Base-by-base conservation (phyloP, 2,113 vertebrate species). In the Bucco capensis region DNA sequence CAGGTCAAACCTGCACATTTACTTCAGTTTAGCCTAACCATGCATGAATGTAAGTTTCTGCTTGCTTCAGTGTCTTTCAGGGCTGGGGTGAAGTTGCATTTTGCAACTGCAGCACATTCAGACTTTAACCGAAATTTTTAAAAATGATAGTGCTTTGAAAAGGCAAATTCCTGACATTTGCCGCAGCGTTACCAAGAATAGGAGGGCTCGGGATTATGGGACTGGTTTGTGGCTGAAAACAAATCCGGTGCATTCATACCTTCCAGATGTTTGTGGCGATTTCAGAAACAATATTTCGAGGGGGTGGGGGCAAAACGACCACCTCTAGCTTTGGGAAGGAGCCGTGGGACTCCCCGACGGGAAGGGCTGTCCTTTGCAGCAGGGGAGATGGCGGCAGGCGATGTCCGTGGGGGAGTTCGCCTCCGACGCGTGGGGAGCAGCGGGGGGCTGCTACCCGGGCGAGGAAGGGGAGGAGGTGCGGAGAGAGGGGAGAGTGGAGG, bases 171-270 rank as follows among this genome's bases (percentile, higher is more conserved):
- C 84, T 89, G 19, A 5, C 54, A 1, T 94, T 86, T 70, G 86
- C 84, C 92, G 46, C 86, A 93, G 49, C 64, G 38, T 73, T 25
- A 56, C 73, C 79, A 88, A n/a, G 92, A 90, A 88, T 16, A n/a
- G 64, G 57, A 61, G 67, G 58, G 71, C 60, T 82, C 78, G 90
- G 62, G 81, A 64, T 75, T 61, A 49, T 56, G 51, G 82, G 72
- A 35, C 74, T 30, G 86, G 25, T 77, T 83, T 82, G 95, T 57
- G 92, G 90, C 74, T 76, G 92, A 88, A 90, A 92, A 85, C 40
- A 94, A 66, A 96, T 79, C 89, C 66, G 56, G 83, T 70, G 30
- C 58, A 6, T 83, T 96, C 94, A 88, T 75, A 86, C 90, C 93
- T 96, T 91, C 89, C 92, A 90, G 66, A 86, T 75, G 91, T 86